These are phyloP conservation scores for Mormoops blainvillei DNA, from an alignment of 2,113 vertebrate genomes.

Conservation along the genomic window DNA sequence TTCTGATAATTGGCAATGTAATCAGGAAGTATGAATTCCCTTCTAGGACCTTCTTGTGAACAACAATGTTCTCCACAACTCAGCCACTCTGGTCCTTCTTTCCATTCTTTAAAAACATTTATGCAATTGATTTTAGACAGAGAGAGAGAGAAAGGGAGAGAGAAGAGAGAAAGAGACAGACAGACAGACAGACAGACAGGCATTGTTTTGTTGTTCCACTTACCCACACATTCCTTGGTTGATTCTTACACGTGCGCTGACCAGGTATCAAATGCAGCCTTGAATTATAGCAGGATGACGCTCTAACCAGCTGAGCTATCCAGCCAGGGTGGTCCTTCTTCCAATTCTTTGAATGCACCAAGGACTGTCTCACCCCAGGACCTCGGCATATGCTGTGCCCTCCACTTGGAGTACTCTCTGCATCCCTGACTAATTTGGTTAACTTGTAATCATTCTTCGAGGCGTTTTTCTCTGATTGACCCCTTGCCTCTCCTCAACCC, in stretches of 20 bases:
- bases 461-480: neutral
- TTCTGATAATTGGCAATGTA: neutral
- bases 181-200: too few species aligned
- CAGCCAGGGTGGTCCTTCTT: neutral
- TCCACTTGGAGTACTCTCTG: neutral
- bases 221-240: too few species aligned
- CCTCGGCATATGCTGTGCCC: neutral
- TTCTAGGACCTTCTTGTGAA: neutral
- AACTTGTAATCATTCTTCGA: neutral
- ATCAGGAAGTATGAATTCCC: neutral
- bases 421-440: too few species aligned
- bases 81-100: neutral
- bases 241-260: too few species aligned
- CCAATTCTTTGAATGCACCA: neutral
- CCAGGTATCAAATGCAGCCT: too few species aligned
- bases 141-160: too few species aligned
- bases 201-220: too few species aligned
- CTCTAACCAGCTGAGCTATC: too few species aligned
- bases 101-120: neutral
- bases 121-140: too few species aligned
- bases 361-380: neutral
- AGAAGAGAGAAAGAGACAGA: too few species aligned
- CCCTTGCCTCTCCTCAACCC: neutral
- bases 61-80: neutral
- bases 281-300: too few species aligned